These are phyloP conservation scores for Ptychobarbus kaznakovi DNA, from an alignment of 2,797 vertebrate genomes.

Conservation along the genomic window DNA sequence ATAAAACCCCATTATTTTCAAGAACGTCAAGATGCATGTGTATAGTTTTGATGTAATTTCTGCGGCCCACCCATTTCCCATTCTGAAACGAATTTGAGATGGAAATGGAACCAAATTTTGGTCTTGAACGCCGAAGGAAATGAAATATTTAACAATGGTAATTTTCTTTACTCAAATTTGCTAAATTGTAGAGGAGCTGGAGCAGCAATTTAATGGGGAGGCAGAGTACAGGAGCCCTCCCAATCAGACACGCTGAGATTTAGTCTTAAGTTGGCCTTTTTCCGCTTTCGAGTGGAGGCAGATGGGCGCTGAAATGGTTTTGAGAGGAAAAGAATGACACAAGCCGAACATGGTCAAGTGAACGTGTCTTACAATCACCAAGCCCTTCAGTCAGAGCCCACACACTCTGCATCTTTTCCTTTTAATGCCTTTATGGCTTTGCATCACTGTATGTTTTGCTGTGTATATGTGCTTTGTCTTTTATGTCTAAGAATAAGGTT, in stretches of 20 bases:
- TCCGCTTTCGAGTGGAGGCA: slow-evolving; percentile 55
- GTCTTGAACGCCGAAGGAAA: slow-evolving; percentile 63
- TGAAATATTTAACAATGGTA: slow-evolving; percentile 67
- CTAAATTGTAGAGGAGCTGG: slow-evolving; percentile 68
- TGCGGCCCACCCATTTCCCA: slow-evolving; percentile 56
- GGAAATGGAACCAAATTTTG: slow-evolving; percentile 67
- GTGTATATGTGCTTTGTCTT: not conserved
- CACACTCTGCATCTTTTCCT: slow-evolving; percentile 4
- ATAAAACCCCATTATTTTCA: slow-evolving; percentile 55
- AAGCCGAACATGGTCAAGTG: slow-evolving; percentile 43
- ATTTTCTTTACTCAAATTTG: slow-evolving; percentile 64
- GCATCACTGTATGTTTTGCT: not conserved
- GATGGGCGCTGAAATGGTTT: slow-evolving; percentile 46
- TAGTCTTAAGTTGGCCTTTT: slow-evolving; percentile 59
- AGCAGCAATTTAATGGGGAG: slow-evolving; percentile 62
- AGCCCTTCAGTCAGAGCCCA: slow-evolving; percentile 21
- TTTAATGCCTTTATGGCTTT: slow-evolving; percentile 9
- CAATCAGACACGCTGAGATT: slow-evolving; percentile 58
- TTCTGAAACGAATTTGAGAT: slow-evolving; percentile 65
- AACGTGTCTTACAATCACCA: slow-evolving; percentile 48
- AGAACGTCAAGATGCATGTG: slow-evolving; percentile 52
- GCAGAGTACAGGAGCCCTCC: slow-evolving; percentile 52
- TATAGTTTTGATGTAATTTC: slow-evolving; percentile 59
- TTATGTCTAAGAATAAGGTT: not conserved
- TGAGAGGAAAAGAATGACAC: slow-evolving; percentile 51